These are phyloP conservation scores for Dermatophagoides farinae DNA, from an alignment of 1,140 invertebrate species.

Conservation along the genomic window DNA sequence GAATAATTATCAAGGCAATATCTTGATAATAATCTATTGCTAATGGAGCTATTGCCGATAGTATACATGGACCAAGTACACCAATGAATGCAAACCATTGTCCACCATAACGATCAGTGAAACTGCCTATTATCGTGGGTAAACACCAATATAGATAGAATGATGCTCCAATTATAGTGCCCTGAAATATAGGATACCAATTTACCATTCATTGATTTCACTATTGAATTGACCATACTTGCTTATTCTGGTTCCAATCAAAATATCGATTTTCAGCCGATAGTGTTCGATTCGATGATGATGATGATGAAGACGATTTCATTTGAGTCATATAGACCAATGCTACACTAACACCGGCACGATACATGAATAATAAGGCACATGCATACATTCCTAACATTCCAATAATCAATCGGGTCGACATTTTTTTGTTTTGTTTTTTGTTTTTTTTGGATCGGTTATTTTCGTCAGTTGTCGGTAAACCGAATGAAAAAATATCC, in stretches of 20 bases:
- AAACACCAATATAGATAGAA: conserved; percentile 29
- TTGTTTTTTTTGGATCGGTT: too few relatives aligned
- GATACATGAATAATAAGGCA: conserved; percentile 78
- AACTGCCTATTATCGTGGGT: conserved; percentile 23
- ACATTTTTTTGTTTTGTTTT: too few relatives aligned
- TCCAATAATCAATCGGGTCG: conserved; percentile 37
- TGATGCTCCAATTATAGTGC: conserved; percentile 26
- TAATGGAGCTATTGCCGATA: neutral
- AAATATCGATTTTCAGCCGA: neutral
- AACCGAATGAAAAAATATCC: too few relatives aligned
- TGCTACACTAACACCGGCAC: conserved; percentile 85
- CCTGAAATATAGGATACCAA: conserved; percentile 16
- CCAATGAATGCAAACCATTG: conserved; percentile 17
- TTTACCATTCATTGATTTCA: neutral
- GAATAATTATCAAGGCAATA: neutral
- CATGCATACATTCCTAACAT: conserved; percentile 77
- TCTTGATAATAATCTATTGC: neutral
- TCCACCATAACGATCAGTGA: conserved; percentile 26
- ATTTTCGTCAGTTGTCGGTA: too few relatives aligned
- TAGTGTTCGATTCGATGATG: too few relatives aligned
- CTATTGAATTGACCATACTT: neutral
- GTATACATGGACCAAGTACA: neutral
- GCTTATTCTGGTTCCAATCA: conserved; percentile 2
- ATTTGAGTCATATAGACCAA: conserved; percentile 62
- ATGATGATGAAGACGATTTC: neutral